Percentiles rank a stretch among this genome's conserved stretches.
These are phyloP conservation scores for Drosophila greeni DNA, from an alignment of 2,888 invertebrate species.

Conservation along the genomic window DNA sequence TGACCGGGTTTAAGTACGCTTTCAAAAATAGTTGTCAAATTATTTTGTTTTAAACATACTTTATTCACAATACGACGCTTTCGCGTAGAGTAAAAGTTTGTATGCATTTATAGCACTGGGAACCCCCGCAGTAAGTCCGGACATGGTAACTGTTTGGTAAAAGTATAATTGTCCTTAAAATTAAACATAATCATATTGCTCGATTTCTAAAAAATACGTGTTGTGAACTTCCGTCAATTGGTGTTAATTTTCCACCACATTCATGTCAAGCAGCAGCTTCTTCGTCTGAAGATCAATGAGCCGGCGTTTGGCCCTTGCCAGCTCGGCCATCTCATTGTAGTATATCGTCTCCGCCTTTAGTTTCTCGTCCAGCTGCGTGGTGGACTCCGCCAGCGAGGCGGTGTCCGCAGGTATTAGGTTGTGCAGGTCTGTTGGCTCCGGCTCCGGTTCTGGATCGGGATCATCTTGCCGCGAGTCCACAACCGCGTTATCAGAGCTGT, in stretches of 20 bases:
- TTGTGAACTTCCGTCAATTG: neutral
- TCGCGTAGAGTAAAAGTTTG: no score
- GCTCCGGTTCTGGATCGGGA: slow-evolving; percentile 43
- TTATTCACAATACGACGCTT: neutral
- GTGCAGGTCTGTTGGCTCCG: slow-evolving; percentile 44
- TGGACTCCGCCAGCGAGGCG: slow-evolving; percentile 48
- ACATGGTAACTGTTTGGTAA: slow-evolving; percentile 5
- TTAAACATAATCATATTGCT: slow-evolving; percentile 23
- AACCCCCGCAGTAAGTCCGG: neutral
- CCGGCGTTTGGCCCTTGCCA: slow-evolving; percentile 66
- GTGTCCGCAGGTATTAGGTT: slow-evolving; percentile 45
- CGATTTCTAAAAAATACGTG: slow-evolving; percentile 17
- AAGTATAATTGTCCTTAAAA: slow-evolving; percentile 17
- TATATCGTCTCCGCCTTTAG: slow-evolving; percentile 71
- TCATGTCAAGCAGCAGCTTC: slow-evolving; percentile 65
- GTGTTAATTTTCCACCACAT: slow-evolving; percentile 50
- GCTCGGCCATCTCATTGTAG: slow-evolving; percentile 70
- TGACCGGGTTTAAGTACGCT: neutral
- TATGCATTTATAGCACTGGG: neutral
- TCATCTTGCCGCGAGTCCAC: slow-evolving; percentile 31
- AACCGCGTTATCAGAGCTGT: slow-evolving; percentile 53
- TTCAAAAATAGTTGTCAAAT: neutral
- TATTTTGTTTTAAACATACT: neutral
- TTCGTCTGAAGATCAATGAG: slow-evolving; percentile 65
- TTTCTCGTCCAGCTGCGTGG: slow-evolving; percentile 66